Conservation (phyloP, 2,113 vertebrate species). For the Bos javanicus region DNA sequence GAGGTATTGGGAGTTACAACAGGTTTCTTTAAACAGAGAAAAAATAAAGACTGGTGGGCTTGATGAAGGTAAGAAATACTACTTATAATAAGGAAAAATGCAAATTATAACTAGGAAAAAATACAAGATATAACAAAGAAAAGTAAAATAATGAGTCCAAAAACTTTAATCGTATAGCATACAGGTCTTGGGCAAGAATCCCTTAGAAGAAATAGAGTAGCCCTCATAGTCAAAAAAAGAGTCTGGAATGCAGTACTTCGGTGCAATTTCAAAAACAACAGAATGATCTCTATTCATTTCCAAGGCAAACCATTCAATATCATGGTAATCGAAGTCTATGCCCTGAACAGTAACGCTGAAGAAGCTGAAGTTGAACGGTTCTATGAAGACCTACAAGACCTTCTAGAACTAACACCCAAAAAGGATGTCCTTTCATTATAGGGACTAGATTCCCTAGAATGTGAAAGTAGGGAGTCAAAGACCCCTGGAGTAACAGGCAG, state of each 20-base stretch:
- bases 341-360: background rate
- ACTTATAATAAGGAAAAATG: background rate
- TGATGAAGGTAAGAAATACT: background rate
- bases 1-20: background rate
- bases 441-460: background rate
- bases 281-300: background rate
- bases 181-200: background rate
- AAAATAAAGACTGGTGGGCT: background rate
- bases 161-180: background rate
- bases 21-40: background rate
- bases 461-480: background rate
- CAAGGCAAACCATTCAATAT: background rate
- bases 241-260: background rate
- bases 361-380: background rate
- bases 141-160: background rate
- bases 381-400: background rate
- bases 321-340: background rate
- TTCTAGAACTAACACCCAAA: background rate
- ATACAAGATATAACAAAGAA: background rate
- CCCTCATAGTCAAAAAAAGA: background rate
- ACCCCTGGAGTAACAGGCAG: background rate
- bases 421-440: background rate
- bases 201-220: background rate
- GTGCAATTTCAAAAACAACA: background rate
- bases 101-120: background rate